A percentile compares a stretch with the other conserved stretches of the same genome.
Evolutionary conservation across 2,113 vertebrate species (phyloP).

Genomic region (Pseudonaja textilis): DNA sequence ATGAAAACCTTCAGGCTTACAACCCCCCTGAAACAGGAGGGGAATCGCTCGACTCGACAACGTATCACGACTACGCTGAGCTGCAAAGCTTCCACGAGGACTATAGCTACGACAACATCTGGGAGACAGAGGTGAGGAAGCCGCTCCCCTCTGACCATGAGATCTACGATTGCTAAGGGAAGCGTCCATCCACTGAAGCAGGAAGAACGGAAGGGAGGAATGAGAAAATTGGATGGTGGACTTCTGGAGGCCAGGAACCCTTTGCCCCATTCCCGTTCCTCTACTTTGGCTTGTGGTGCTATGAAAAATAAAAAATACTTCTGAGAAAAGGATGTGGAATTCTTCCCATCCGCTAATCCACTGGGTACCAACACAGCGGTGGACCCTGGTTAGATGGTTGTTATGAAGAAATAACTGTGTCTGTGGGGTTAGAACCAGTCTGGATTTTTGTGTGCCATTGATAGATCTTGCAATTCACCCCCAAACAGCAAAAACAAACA

Average conservation of each 20-base stretch:
- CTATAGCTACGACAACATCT: conserved; percentile 57
- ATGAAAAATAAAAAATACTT: not conserved
- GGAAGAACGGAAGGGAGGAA: not conserved
- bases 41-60: accelerated
- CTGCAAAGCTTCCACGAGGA: conserved; percentile 66
- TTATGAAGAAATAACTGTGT: not conserved
- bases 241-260: not conserved
- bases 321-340: not conserved
- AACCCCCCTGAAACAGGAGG: accelerated
- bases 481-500: not conserved
- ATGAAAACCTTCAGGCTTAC: accelerated
- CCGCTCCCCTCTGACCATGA: not conserved
- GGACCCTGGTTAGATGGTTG: not conserved
- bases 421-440: not conserved
- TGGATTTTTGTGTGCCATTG: not conserved
- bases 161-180: conserved; percentile 29
- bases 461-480: not conserved
- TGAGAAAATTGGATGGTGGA: not conserved
- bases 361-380: not conserved
- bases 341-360: not conserved
- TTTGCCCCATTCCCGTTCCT: not conserved
- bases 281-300: not conserved
- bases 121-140: conserved; percentile 59
- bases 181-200: no score
- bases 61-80: conserved; percentile 60